A percentile compares a stretch with the other conserved stretches of the same genome.
phyloP scores from a whole-genome alignment of 2,113 vertebrate genomes.

The Rhodinocichla rosea region DNA sequence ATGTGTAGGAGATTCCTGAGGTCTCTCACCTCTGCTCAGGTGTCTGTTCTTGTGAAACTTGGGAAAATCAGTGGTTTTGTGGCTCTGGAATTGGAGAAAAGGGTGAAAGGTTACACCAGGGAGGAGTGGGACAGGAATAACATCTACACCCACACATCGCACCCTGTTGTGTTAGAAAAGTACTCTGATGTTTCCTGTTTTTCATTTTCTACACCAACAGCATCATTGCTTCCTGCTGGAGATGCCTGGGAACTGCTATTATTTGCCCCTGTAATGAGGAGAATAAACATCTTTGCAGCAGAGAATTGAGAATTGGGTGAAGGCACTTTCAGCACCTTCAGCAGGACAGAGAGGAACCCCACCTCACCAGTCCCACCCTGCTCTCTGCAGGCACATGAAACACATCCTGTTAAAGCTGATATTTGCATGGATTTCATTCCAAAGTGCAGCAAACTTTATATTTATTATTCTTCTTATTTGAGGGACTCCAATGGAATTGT shows the following conservation, averaged over 20 bases:
- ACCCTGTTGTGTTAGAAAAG: not conserved
- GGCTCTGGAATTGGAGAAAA: not conserved
- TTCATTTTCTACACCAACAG: not conserved
- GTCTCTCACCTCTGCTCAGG: not conserved
- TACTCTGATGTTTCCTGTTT: not conserved
- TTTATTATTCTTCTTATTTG: not conserved
- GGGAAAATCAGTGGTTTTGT: not conserved
- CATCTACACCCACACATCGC: not conserved
- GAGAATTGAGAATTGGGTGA: not conserved
- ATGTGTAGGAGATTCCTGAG: not conserved
- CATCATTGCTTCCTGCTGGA: not conserved
- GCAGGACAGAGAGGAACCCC: not conserved
- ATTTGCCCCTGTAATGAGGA: not conserved
- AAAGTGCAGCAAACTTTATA: not conserved
- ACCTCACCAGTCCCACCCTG: not conserved
- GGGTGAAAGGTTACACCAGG: not conserved
- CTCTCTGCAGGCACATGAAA: not conserved
- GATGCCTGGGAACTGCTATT: not conserved
- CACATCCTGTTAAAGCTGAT: not conserved
- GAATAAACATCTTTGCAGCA: not conserved
- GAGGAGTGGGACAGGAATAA: not conserved
- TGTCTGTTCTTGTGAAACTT: not conserved
- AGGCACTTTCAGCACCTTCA: not conserved
- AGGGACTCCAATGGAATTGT: not conserved
- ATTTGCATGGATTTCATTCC: not conserved